A percentile compares a stretch with the other conserved stretches of the same genome.
Evolutionary conservation across 1,140 invertebrate genomes (phyloP).

Genomic region (Dufourea novaeangliae): DNA sequence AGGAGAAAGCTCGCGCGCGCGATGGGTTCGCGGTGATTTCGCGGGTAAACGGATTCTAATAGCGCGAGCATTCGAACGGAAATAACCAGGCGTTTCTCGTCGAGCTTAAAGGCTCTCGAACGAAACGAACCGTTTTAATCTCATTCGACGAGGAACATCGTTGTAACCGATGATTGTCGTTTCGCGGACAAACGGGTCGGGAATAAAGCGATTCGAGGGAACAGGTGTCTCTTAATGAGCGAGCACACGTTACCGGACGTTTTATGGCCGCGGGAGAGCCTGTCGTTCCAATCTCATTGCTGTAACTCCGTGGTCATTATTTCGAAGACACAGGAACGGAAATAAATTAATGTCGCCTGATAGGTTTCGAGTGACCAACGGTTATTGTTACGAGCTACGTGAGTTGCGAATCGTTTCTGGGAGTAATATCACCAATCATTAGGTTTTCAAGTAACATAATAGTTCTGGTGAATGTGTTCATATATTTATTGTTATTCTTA

Average conservation of each 20-base stretch:
- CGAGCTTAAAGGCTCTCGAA: neutral
- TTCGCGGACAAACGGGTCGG: neutral
- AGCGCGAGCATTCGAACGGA: neutral
- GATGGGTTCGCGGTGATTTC: conserved; percentile 49
- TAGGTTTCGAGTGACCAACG: neutral
- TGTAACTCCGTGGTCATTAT: neutral
- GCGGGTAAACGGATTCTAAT: conserved; percentile 59
- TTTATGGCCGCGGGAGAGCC: neutral
- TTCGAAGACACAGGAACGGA: neutral
- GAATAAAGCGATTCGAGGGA: conserved; percentile 6
- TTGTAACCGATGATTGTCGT: neutral
- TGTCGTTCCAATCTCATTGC: neutral
- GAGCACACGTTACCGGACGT: neutral
- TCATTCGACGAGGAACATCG: conserved; percentile 1
- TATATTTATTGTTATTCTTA: neutral
- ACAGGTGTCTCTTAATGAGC: conserved; percentile 4
- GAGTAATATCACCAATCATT: neutral
- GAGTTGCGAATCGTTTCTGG: conserved; percentile 2
- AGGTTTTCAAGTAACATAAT: neutral
- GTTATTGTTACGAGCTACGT: neutral
- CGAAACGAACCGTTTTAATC: conserved; percentile 11
- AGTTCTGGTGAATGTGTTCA: neutral
- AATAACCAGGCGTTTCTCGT: neutral
- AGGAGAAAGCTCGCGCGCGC: conserved; percentile 57
- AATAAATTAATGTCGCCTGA: conserved; percentile 3